A percentile compares a stretch with the other conserved stretches of the same genome.
These are phyloP conservation scores for Pogonophryne albipinna DNA, from an alignment of 2,797 vertebrate species.

Conservation along the genomic window DNA sequence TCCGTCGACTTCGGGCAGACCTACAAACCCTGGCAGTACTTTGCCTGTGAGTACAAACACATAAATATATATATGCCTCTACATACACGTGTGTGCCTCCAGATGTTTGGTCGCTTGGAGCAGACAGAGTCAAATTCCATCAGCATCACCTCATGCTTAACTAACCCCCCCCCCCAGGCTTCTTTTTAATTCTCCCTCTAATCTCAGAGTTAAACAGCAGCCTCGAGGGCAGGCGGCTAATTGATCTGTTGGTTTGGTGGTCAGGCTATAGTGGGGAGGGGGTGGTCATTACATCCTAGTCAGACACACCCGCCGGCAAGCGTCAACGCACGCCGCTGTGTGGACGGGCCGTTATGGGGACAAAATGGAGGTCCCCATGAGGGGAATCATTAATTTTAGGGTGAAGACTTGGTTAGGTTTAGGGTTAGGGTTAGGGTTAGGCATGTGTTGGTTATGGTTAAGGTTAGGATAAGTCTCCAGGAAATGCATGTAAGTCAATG, in stretches of 20 bases:
- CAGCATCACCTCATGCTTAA: conserved; percentile 41
- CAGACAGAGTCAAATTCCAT: conserved; percentile 43
- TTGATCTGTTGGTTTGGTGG: conserved; percentile 27
- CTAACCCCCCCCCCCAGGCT: conserved; percentile 13
- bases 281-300: conserved; percentile 42
- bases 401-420: too few species aligned
- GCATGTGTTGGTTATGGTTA: too few species aligned
- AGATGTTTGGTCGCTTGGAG: conserved; percentile 17
- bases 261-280: neutral
- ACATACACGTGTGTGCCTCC: neutral
- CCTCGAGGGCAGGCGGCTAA: conserved; percentile 3
- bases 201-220: conserved; percentile 21
- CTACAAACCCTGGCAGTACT: conserved; percentile 96
- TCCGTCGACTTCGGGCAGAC: conserved; percentile 92
- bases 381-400: too few species aligned
- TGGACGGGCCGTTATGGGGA: too few species aligned
- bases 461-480: too few species aligned
- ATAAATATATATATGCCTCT: neutral
- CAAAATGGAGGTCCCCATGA: too few species aligned
- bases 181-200: conserved; percentile 27
- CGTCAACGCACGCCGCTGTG: too few species aligned
- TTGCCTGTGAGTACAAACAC: conserved; percentile 91
- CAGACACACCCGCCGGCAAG: too few species aligned
- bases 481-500: too few species aligned
- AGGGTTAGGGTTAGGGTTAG: too few species aligned